Percentiles rank a stretch among this genome's conserved stretches.
phyloP scores from a whole-genome alignment of 2,797 vertebrate species.

The Botia almorhae region DNA sequence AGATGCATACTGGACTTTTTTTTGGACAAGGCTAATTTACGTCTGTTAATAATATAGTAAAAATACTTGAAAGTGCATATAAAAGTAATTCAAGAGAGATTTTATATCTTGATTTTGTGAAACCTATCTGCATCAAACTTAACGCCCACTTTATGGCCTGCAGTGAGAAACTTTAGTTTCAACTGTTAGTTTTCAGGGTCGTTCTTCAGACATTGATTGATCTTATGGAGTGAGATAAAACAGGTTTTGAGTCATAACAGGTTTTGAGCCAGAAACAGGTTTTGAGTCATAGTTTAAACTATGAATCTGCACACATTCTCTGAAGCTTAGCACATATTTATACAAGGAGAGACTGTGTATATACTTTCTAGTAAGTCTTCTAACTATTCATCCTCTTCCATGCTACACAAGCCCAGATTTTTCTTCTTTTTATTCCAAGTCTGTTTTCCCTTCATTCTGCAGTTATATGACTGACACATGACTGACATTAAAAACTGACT shows the following conservation, averaged over 20 bases:
- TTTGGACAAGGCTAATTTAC: background rate
- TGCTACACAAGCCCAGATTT: background rate
- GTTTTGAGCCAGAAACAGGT: conserved; percentile 30
- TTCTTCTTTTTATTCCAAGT: background rate
- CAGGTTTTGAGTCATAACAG: conserved; percentile 32
- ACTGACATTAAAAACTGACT: background rate
- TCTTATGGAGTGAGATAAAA: conserved; percentile 54
- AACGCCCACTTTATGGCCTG: conserved; percentile 61
- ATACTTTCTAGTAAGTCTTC: conserved; percentile 5
- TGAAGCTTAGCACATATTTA: conserved; percentile 43
- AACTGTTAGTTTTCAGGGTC: conserved; percentile 72
- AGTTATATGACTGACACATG: background rate
- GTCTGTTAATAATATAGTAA: too few species aligned
- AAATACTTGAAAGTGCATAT: conserved; percentile 10
- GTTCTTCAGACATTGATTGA: conserved; percentile 75
- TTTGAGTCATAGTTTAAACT: conserved; percentile 30
- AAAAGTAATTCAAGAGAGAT: conserved; percentile 3
- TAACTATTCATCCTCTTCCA: conserved; percentile 4
- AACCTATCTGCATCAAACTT: conserved; percentile 70
- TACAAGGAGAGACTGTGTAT: conserved; percentile 5
- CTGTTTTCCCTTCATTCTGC: conserved; percentile 6
- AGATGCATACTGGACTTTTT: background rate
- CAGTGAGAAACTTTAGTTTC: conserved; percentile 71
- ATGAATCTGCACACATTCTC: conserved; percentile 52
- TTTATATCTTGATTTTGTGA: conserved; percentile 57